phyloP scores from a whole-genome alignment of 2,797 vertebrate genomes.

The Limosa lapponica region DNA sequence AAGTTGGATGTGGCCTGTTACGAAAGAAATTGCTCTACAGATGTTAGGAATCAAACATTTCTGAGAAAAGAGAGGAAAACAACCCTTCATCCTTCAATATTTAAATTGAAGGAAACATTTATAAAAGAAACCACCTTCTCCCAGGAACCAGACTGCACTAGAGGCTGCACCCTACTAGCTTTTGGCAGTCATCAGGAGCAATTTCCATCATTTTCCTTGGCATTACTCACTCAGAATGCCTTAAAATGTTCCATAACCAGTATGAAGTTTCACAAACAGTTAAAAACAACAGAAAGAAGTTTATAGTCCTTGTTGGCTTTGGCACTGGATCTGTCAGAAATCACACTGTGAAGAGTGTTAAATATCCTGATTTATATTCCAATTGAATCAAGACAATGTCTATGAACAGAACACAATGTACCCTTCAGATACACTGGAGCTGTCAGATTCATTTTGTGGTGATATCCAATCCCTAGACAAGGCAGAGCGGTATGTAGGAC shows the following conservation, averaged over 20 bases:
- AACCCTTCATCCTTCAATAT: not conserved
- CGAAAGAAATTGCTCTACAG: not conserved
- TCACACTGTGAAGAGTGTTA: not conserved
- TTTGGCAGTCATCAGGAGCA: not conserved
- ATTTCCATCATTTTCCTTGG: not conserved
- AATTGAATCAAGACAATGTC: conserved; percentile 15
- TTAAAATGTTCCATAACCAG: not conserved
- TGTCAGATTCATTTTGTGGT: conserved; percentile 24
- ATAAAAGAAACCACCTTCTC: not conserved
- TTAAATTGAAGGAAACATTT: not conserved
- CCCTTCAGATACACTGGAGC: conserved; percentile 21
- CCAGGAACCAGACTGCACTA: not conserved
- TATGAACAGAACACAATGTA: conserved; percentile 34
- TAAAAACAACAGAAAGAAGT: not conserved
- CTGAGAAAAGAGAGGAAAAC: not conserved
- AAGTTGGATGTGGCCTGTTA: not conserved
- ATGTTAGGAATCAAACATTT: not conserved
- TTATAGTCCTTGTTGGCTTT: conserved; percentile 31
- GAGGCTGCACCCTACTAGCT: not conserved
- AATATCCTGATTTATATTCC: conserved; percentile 37
- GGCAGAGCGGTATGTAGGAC: not conserved
- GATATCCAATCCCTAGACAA: not conserved
- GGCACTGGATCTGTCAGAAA: not conserved
- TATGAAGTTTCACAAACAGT: not conserved
- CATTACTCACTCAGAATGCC: not conserved